A percentile compares a stretch with the other conserved stretches of the same genome.
phyloP scores from a whole-genome alignment of 2,113 vertebrate genomes.

The Argyrosomus japonicus region DNA sequence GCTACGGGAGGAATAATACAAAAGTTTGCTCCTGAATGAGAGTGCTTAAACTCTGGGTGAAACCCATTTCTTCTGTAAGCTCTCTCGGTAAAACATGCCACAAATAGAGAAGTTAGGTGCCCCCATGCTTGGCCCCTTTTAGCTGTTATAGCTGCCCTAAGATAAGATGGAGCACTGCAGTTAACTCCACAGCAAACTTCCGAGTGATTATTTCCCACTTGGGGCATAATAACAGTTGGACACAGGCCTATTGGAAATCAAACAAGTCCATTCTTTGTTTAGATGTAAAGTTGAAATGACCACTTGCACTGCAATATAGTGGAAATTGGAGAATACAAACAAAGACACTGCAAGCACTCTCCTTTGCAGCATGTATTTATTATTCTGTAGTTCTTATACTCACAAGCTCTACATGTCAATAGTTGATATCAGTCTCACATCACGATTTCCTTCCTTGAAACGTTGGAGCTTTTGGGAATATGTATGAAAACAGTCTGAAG shows the following conservation, averaged over 20 bases:
- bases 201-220: conserved; percentile 34
- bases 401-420: conserved; percentile 29
- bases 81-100: conserved; percentile 19
- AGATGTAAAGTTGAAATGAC: conserved; percentile 15
- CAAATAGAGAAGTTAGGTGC: conserved; percentile 24
- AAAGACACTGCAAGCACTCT: conserved; percentile 20
- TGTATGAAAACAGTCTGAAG: conserved; percentile 41
- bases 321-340: neutral
- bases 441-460: conserved; percentile 22
- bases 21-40: conserved; percentile 13
- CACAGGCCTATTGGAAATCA: conserved; percentile 35
- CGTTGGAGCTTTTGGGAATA: conserved; percentile 16
- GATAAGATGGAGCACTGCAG: conserved; percentile 33
- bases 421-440: conserved; percentile 32
- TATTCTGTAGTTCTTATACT: conserved; percentile 5
- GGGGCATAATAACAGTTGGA: conserved; percentile 20
- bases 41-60: conserved; percentile 8
- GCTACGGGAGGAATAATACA: conserved; percentile 6
- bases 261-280: conserved; percentile 23
- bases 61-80: neutral
- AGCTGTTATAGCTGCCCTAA: conserved; percentile 9
- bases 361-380: conserved; percentile 8
- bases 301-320: neutral
- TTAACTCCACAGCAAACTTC: conserved; percentile 34
- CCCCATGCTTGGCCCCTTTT: conserved; percentile 17